Base-by-base conservation (phyloP, 1,140 invertebrate species). In the Drosophila sp. region DNA sequence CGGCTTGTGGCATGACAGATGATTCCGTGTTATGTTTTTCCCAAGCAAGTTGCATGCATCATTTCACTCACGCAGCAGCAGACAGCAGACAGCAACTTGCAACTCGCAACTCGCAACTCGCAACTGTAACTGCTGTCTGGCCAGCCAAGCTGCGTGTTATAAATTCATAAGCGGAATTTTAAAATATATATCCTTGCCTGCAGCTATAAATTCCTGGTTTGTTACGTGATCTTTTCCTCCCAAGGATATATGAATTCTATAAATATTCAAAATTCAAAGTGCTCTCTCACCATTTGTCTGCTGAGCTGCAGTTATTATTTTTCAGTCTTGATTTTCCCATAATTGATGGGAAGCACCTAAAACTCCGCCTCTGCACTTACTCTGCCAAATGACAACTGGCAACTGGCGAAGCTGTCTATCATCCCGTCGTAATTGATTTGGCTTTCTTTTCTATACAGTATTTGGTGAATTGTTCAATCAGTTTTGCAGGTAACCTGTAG, bases 81-180 rank as follows among this genome's bases (percentile, higher is more conserved):
- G 34, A 21, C 53, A 48, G 16, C n/a, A 4, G 14, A n/a, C n/a
- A n/a, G n/a, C n/a, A n/a, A n/a, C n/a, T n/a, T n/a, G n/a, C n/a
- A n/a, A n/a, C n/a, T n/a, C n/a, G n/a, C n/a, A n/a, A n/a, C n/a
- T n/a, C n/a, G n/a, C n/a, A n/a, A n/a, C n/a, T n/a, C n/a, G n/a
- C n/a, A n/a, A n/a, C n/a, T n/a, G n/a, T n/a, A 34, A 25, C 50
- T 67, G 8, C 34, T 41, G 45, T 56, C 16, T 21, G 32, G 50
- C 4, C 11, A 53, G 7, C 32, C 29, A 50, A 41, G 78, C 53
- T 32, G 34, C 38, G 53, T 78, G 76, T 83, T 65, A 83, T 83
- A 83, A 83, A 83, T 83, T 83, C 80, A 83, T 83, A 83, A 83
- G 80, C 66, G 72, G 72, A 83, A 83, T 83, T 83, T 72, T 65